These are phyloP conservation scores for Agrochola lychnidis DNA, from an alignment of 2,888 invertebrate species.

Conservation along the genomic window DNA sequence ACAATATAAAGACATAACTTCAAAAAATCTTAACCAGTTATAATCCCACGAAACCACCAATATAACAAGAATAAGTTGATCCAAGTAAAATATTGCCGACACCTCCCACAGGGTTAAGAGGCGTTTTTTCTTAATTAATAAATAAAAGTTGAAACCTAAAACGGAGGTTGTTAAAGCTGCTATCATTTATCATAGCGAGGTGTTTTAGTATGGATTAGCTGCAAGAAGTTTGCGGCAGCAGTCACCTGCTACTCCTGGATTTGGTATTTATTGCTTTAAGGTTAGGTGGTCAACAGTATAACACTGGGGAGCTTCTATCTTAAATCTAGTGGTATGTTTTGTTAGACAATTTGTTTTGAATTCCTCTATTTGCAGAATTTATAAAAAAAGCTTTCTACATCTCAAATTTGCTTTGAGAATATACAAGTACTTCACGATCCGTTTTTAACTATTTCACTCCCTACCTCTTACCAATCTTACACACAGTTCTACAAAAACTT, in stretches of 20 bases:
- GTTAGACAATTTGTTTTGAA: background rate
- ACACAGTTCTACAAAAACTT: constrained; percentile 17
- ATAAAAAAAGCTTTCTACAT: background rate
- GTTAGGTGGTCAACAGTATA: constrained; percentile 23
- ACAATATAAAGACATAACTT: background rate
- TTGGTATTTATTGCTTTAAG: constrained; percentile 51
- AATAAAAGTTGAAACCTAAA: constrained; percentile 57
- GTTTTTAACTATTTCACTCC: background rate
- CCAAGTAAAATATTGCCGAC: constrained; percentile 36
- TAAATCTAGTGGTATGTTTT: background rate
- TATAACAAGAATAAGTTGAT: constrained; percentile 49
- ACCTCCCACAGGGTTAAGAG: constrained; percentile 16
- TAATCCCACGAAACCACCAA: constrained; percentile 34
- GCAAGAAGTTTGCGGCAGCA: constrained; percentile 59
- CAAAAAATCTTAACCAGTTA: constrained; percentile 20
- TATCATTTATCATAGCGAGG: constrained; percentile 60
- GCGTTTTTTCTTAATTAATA: constrained; percentile 58
- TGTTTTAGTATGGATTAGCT: constrained; percentile 66
- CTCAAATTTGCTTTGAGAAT: background rate
- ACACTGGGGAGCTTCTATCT: background rate
- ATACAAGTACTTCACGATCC: background rate
- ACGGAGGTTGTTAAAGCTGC: constrained; percentile 45
- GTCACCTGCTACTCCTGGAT: constrained; percentile 64
- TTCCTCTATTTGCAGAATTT: background rate
- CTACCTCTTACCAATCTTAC: background rate